Base-by-base conservation (phyloP, 2,888 invertebrate genomes). In the Apantesis nais region DNA sequence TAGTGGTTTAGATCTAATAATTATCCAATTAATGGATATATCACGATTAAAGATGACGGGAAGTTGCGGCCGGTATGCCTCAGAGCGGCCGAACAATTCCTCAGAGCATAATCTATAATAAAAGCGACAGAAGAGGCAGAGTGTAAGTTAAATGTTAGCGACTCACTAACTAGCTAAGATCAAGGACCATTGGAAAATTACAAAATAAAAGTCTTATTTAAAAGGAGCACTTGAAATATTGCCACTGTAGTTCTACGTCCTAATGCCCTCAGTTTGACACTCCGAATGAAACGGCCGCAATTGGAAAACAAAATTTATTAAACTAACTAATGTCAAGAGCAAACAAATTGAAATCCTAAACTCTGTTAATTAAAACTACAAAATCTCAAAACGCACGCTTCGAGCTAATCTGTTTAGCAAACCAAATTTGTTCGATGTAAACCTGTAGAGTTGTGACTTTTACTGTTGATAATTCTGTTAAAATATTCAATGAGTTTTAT, bases 261-360 rank as follows among this genome's bases (percentile, higher is more conserved):
- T 55, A 41, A 1, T 29, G 7, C 39, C 29, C 41, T 19, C 62
- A n/a, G 19, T 39, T 41, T 41, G 25, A 62, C 39, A 41, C n/a
- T 39, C 2, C 25, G 16, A 16, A 16, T 39, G 39, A 9, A 39
- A n/a, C 2, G 25, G 0, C n/a, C 5, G 19, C 7, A 25, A 37
- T 41, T 62, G 39, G 11, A 39, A 39, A 25, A 39, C 48, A 41
- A 60, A 9, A n/a, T 44, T 19, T 60, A 58, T 63, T 31, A 61
- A n/a, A n/a, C 31, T 31, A 67, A 60, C 65, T 25, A 52, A 12
- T 34, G 39, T 39, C 66, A 58, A 29, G 25, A 63, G 41, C 62
- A 63, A 55, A 63, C 19, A 63, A 41, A 63, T 63, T 19, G 41
- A 29, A 63, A 19, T 41, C 29, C 39, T 63, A 9, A 63, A 41